A percentile compares a stretch with the other conserved stretches of the same genome.
Evolutionary conservation across 2,797 vertebrate species (phyloP).

Genomic region (Labroides dimidiatus): DNA sequence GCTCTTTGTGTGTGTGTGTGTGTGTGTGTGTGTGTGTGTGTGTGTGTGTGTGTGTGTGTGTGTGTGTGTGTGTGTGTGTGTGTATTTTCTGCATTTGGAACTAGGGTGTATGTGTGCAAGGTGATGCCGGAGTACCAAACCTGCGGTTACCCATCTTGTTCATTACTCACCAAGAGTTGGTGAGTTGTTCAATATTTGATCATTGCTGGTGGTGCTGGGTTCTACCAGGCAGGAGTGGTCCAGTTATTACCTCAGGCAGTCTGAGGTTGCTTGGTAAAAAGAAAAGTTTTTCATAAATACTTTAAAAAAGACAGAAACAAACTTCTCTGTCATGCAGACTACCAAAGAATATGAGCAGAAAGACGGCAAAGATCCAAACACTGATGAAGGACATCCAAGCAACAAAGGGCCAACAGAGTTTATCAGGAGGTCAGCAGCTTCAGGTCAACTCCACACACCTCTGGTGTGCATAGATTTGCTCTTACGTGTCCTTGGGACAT

Average conservation of each 20-base stretch:
- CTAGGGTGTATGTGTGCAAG: conserved; percentile 23
- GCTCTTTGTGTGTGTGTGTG: not conserved
- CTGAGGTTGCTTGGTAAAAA: conserved; percentile 15
- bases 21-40: not conserved
- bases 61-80: not conserved
- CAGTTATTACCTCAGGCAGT: conserved; percentile 35
- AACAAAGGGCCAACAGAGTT: conserved; percentile 30
- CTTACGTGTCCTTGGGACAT: conserved; percentile 19
- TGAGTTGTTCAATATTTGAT: conserved; percentile 66
- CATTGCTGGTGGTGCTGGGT: conserved; percentile 33
- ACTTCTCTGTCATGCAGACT: conserved; percentile 4
- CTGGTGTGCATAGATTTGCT: conserved; percentile 29
- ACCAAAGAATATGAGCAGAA: conserved; percentile 12
- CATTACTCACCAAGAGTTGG: conserved; percentile 40
- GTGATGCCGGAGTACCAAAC: conserved; percentile 32
- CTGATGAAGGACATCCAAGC: conserved; percentile 24
- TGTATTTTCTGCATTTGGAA: not conserved
- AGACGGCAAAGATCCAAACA: not conserved
- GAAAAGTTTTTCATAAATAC: conserved; percentile 18
- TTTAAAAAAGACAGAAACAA: conserved; percentile 17
- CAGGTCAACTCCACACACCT: conserved; percentile 17
- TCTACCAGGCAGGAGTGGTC: conserved; percentile 44
- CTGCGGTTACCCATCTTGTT: conserved; percentile 28
- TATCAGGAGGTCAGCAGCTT: conserved; percentile 15
- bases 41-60: not conserved